Conservation (phyloP, 1,140 invertebrate species). For the Scaptomyza hsui region DNA sequence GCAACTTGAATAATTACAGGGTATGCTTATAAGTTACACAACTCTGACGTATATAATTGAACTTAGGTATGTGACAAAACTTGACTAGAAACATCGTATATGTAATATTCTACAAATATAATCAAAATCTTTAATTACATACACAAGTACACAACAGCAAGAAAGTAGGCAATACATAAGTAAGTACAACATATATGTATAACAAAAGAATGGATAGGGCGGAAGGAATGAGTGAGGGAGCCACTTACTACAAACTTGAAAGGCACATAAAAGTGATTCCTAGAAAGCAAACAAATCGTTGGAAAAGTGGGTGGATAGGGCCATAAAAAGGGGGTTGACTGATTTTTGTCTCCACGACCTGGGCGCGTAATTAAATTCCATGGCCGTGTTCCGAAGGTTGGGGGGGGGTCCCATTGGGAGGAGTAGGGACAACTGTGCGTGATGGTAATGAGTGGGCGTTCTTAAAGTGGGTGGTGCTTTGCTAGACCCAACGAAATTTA, state of each 20-base stretch:
- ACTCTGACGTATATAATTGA: not conserved
- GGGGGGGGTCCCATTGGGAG: not conserved
- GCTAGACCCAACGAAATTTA: conserved; percentile 28
- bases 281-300: conserved; percentile 14
- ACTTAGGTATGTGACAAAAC: conserved; percentile 23
- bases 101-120: conserved; percentile 33
- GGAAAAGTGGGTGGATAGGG: not conserved
- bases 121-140: conserved; percentile 40
- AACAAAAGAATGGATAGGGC: not conserved
- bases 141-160: not conserved
- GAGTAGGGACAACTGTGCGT: no score
- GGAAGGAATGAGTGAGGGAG: not conserved
- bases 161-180: not conserved
- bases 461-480: not conserved
- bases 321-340: conserved; percentile 21
- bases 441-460: no score
- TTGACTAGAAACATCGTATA: conserved; percentile 26
- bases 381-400: not conserved
- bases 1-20: not conserved
- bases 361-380: conserved; percentile 49
- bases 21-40: not conserved
- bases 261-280: conserved; percentile 40
- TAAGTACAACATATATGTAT: conserved; percentile 17
- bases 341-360: conserved; percentile 47
- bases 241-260: conserved; percentile 9